Conservation (phyloP, 2,888 invertebrate species). For the Leptopilina myrica region DNA sequence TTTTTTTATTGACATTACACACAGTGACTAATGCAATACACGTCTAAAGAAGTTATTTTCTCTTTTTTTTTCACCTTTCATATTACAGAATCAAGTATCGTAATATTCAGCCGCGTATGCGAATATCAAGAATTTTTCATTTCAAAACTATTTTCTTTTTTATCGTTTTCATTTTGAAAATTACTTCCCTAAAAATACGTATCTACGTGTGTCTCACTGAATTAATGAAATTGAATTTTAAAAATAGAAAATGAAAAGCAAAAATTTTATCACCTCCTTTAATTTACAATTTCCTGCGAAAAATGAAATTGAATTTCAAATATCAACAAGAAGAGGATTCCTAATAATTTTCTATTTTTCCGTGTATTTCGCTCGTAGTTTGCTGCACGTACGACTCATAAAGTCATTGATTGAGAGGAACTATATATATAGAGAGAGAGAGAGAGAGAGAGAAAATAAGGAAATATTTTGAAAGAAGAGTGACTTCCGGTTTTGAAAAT, state of each 20-base stretch:
- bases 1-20: background rate
- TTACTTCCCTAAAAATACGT: background rate
- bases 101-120: background rate
- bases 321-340: background rate
- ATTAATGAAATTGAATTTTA: background rate
- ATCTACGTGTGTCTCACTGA: background rate
- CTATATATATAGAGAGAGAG: background rate
- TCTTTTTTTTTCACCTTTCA: background rate
- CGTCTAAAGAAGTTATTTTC: background rate
- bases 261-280: background rate
- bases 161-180: background rate
- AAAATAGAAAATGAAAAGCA: background rate
- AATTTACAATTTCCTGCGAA: background rate
- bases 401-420: conserved; percentile 22
- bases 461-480: background rate
- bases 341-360: background rate
- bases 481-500: conserved; percentile 31
- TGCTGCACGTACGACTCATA: conserved; percentile 23
- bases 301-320: background rate
- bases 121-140: background rate
- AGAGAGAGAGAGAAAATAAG: background rate
- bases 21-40: background rate
- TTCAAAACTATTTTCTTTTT: background rate
- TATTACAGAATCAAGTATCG: background rate
- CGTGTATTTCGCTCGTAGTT: conserved; percentile 1